Base-by-base conservation (phyloP, 2,113 vertebrate genomes). In the Nothoprocta pentlandii region DNA sequence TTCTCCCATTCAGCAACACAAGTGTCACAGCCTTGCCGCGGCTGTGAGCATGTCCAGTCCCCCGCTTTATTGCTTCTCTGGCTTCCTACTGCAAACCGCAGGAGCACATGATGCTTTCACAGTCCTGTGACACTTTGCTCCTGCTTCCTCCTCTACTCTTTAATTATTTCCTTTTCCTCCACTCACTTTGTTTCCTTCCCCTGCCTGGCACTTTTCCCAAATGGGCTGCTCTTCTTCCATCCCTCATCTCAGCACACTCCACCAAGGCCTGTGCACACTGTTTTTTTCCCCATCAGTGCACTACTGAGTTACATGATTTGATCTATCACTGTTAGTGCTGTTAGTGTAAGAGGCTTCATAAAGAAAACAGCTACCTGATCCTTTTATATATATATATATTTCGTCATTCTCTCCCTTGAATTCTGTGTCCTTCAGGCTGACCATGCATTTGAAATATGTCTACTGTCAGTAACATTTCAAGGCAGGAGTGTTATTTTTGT, bases 191-290 rank as follows among this genome's bases (percentile, higher is more conserved):
- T 87, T 84, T 80, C 73, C 63, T 71, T 93, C 34, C 74, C 63
- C 59, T n/a, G 41, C 17, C 34, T 58, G 61, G 68, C 21, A 54
- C 19, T 56, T 30, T 77, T 70, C 73, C 76, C 42, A 67, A 49
- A 47, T 0, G 9, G 36, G n/a, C 21, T 59, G n/a, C n/a, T 88
- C 30, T 58, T 64, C 53, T 79, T 75, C 80, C 17, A 61, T 12
- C 39, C 87, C 89, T 66, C 47, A 21, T 44, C 73, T 62, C 39
- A 32, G 6, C 66, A 69, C 8, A 58, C 26, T 85, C 30, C 53
- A 46, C 1, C 8, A 30, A 85, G 36, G 79, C 17, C n/a, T 75
- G 51, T 34, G 53, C 3, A 6, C 23, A 80, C 53, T 0, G 0
- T 49, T 20, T 77, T 23, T 54, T 78, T 51, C 17, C 42, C 32